phyloP scores from a whole-genome alignment of 2,888 invertebrate genomes.

The Tenthredo amoena region DNA sequence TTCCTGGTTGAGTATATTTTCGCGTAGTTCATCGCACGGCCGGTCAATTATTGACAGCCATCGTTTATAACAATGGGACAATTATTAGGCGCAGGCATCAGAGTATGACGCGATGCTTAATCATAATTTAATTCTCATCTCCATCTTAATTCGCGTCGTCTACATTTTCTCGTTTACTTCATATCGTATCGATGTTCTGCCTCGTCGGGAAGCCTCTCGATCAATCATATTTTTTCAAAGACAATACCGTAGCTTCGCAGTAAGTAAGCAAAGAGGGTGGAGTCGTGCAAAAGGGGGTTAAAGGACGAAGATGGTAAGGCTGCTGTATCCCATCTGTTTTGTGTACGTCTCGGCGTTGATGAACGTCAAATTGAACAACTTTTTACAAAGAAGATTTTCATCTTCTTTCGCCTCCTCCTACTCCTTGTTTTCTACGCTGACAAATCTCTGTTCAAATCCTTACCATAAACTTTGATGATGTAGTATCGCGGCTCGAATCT shows the following conservation, averaged over 20 bases:
- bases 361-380: slow-evolving; percentile 46
- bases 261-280: slow-evolving; percentile 14
- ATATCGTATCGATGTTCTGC: slow-evolving; percentile 40
- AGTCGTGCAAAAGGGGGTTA: slow-evolving; percentile 18
- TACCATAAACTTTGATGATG: slow-evolving; percentile 11
- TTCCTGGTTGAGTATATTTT: neutral
- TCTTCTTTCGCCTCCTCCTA: neutral
- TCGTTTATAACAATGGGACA: neutral
- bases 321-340: slow-evolving; percentile 20
- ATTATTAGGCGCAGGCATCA: slow-evolving; percentile 17
- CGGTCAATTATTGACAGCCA: slow-evolving; percentile 8
- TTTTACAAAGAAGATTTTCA: slow-evolving; percentile 33
- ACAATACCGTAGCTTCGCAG: slow-evolving; percentile 18
- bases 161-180: slow-evolving; percentile 33
- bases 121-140: slow-evolving; percentile 13
- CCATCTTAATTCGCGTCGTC: slow-evolving; percentile 13
- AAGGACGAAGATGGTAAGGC: slow-evolving; percentile 22
- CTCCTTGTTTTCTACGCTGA: slow-evolving; percentile 8
- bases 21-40: neutral
- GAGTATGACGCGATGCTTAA: slow-evolving; percentile 7
- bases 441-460: slow-evolving; percentile 33
- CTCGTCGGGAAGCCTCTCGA: slow-evolving; percentile 22
- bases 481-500: neutral
- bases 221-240: slow-evolving; percentile 48
- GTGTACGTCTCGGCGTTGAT: slow-evolving; percentile 4